A percentile compares a stretch with the other conserved stretches of the same genome.
Conservation (phyloP, 1,140 invertebrate genomes). For the Archivesica marissinica region DNA sequence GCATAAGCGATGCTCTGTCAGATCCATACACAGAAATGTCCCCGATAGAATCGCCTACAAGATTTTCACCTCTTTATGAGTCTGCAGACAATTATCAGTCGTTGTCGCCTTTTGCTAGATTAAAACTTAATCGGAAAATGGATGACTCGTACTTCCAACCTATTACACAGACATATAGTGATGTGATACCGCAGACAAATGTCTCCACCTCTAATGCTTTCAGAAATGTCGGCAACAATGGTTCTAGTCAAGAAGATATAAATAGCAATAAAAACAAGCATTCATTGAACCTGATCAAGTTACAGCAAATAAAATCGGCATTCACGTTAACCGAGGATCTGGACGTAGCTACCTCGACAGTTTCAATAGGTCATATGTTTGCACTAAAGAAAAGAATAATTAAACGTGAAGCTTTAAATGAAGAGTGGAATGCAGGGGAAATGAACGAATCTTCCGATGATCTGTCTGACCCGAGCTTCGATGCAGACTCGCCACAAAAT, state of each 20-base stretch:
- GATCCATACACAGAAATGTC: slow-evolving; percentile 11
- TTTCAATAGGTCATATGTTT: slow-evolving; percentile 47
- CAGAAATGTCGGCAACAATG: not conserved
- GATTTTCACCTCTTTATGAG: slow-evolving; percentile 24
- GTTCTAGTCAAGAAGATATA: slow-evolving; percentile 39
- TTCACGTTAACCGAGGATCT: slow-evolving; percentile 33
- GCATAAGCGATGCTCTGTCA: slow-evolving; percentile 18
- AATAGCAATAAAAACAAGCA: slow-evolving; percentile 24
- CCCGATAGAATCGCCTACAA: not conserved
- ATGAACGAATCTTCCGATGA: slow-evolving; percentile 16
- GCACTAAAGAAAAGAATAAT: slow-evolving; percentile 55
- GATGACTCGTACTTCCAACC: slow-evolving; percentile 40
- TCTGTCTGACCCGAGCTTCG: slow-evolving; percentile 39
- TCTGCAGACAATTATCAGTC: not conserved
- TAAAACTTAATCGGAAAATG: slow-evolving; percentile 43
- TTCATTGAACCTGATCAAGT: slow-evolving; percentile 31
- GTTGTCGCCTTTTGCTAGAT: slow-evolving; percentile 47
- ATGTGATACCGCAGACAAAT: not conserved
- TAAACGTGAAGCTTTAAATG: slow-evolving; percentile 49
- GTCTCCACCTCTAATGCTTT: not conserved
- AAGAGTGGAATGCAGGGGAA: not conserved
- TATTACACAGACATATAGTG: slow-evolving; percentile 13
- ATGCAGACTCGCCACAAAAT: slow-evolving; percentile 21
- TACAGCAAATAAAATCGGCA: slow-evolving; percentile 52
- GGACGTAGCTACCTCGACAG: slow-evolving; percentile 13